phyloP scores from a whole-genome alignment of 2,888 invertebrate genomes.

The Hofmannophila pseudospretella region DNA sequence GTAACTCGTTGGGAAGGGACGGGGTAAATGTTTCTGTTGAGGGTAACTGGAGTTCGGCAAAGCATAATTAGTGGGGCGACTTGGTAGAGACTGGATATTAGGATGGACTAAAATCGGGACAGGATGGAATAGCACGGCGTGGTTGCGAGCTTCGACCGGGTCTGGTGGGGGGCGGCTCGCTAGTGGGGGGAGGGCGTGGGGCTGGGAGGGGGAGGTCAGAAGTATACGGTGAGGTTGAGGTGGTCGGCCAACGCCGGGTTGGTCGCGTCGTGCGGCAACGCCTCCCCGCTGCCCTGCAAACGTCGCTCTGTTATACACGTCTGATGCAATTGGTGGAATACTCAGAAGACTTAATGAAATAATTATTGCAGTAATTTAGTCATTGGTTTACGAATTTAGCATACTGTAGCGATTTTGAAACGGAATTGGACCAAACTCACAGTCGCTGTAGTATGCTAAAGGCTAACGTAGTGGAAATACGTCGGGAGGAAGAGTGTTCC shows the following conservation, averaged over 20 bases:
- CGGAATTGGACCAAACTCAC: no score
- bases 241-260: slow-evolving; percentile 71
- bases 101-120: not conserved
- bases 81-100: no score
- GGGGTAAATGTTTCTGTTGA: not conserved
- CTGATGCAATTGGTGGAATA: no score
- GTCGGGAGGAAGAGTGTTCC: no score
- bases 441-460: no score
- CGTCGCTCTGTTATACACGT: slow-evolving; percentile 20
- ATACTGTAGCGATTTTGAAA: no score
- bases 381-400: no score
- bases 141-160: not conserved
- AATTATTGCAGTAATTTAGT: no score
- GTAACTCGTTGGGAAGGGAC: no score
- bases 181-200: not conserved
- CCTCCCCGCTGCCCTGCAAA: slow-evolving; percentile 51
- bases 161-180: not conserved
- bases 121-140: not conserved
- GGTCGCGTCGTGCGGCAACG: slow-evolving; percentile 47
- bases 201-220: slow-evolving; percentile 47
- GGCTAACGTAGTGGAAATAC: no score
- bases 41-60: not conserved
- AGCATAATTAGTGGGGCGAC: not conserved
- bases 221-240: slow-evolving; percentile 85
- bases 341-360: no score